Base-by-base conservation (phyloP, 2,797 vertebrate species). In the Parotocinclus haroldoi region DNA sequence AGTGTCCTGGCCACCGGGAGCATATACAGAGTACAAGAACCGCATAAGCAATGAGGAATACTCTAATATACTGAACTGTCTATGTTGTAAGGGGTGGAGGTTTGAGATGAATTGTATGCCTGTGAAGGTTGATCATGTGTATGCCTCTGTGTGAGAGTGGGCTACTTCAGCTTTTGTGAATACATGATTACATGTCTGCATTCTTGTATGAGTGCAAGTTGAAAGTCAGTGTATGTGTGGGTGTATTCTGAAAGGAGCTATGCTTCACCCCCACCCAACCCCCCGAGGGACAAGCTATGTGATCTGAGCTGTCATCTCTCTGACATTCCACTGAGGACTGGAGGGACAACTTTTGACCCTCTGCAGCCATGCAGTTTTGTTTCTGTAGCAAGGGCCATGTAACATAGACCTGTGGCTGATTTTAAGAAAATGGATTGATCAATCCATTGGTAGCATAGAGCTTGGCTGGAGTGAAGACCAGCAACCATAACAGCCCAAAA, bases 41-140 rank as follows among this genome's bases (percentile, higher is more conserved):
- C 17, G 50, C 63, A 66, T 75, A 63, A 75, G 55, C 54, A 39
- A 70, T 75, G 63, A 59, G 58, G 58, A 40, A 40, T n/a, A 56
- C 50, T 75, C 58, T 74, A 69, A 70, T 67, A 67, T 75, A 75
- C 68, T 66, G n/a, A 53, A 48, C 8, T 48, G 42, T 55, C 7
- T 46, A 6, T 65, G 10, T 39, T 2, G 8, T 16, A 12, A 46
- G 10, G 50, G 48, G 63, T 56, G 63, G 9, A 58, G 58, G n/a
- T 19, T 46, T 5, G 48, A 13, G 7, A 11, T 64, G 55, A 49
- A 42, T 16, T 50, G 12, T 14, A n/a, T 46, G 38, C 40, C 52
- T 70, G 46, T 51, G 57, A 59, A 50, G 63, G 60, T 16, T 65
- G 57, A 54, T 46, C 37, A 36, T 46, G 14, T 58, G 51, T n/a